Conservation (phyloP, 2,888 invertebrate genomes). For the Oligia latruncula region DNA sequence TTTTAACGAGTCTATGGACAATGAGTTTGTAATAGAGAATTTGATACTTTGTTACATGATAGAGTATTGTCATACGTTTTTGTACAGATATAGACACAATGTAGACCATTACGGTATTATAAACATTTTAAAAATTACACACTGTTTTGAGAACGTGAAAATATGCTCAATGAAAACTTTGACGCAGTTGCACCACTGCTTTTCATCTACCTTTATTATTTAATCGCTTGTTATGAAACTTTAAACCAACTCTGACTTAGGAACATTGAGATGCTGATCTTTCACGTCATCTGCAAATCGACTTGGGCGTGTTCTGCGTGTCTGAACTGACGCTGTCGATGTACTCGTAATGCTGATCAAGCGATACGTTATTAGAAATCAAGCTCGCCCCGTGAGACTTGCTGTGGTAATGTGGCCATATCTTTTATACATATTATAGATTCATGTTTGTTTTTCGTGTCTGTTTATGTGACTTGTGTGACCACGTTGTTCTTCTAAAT, state of each 20-base stretch:
- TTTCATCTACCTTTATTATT: neutral
- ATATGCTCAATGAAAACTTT: neutral
- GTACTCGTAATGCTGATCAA: constrained; percentile 72
- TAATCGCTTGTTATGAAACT: constrained; percentile 5
- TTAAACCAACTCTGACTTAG: constrained; percentile 2
- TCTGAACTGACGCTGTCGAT: constrained; percentile 55
- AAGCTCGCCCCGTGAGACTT: constrained; percentile 53
- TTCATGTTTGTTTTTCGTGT: neutral
- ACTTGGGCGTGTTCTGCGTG: constrained; percentile 52
- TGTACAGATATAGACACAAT: constrained; percentile 41
- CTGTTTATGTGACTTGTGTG: neutral
- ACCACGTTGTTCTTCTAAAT: neutral
- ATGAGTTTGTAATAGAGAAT: constrained; percentile 59
- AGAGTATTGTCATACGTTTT: constrained; percentile 58
- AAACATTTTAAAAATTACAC: constrained; percentile 21
- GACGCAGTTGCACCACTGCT: neutral
- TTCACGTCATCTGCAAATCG: constrained; percentile 45
- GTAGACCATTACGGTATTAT: constrained; percentile 33
- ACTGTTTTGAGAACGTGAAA: neutral
- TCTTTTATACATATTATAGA: neutral
- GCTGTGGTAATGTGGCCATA: neutral
- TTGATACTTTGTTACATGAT: constrained; percentile 58
- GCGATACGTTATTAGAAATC: constrained; percentile 74
- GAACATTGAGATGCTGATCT: constrained; percentile 46
- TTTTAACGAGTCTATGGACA: constrained; percentile 58